Evolutionary conservation across 2,797 vertebrate species (phyloP).

Genomic region (Sebastiscus tertius): DNA sequence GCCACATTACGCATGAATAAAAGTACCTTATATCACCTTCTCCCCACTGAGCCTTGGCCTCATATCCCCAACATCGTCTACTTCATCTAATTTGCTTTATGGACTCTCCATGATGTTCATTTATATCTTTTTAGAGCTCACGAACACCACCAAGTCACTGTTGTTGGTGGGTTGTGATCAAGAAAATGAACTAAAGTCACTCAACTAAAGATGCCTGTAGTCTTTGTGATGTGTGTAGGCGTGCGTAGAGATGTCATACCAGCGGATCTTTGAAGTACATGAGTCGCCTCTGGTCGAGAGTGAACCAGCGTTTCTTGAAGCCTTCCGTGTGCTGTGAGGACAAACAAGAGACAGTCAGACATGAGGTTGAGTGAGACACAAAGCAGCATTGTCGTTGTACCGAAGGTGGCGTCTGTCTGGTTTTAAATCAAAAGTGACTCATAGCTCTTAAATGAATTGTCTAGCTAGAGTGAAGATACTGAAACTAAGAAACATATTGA

Average conservation of each 20-base stretch:
- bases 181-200: not conserved
- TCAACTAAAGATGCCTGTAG: not conserved
- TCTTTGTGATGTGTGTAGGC: not conserved
- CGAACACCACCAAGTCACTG: not conserved
- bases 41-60: conserved; percentile 15
- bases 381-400: not conserved
- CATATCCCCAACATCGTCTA: not conserved
- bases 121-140: not conserved
- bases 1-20: not conserved
- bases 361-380: not conserved
- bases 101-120: not conserved
- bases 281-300: conserved; percentile 89
- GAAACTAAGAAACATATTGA: no score
- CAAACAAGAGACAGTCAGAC: conserved; percentile 14
- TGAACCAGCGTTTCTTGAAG: conserved; percentile 95
- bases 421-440: not conserved
- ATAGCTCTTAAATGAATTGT: not conserved
- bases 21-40: not conserved
- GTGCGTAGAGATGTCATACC: conserved; percentile 74
- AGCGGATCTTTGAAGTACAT: conserved; percentile 95
- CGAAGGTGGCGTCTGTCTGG: not conserved
- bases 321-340: conserved; percentile 87
- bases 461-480: no score
- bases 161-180: not conserved
- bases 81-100: conserved; percentile 15